Evolutionary conservation across 2,888 invertebrate species (phyloP).

Genomic region (Drosophila mettleri): DNA sequence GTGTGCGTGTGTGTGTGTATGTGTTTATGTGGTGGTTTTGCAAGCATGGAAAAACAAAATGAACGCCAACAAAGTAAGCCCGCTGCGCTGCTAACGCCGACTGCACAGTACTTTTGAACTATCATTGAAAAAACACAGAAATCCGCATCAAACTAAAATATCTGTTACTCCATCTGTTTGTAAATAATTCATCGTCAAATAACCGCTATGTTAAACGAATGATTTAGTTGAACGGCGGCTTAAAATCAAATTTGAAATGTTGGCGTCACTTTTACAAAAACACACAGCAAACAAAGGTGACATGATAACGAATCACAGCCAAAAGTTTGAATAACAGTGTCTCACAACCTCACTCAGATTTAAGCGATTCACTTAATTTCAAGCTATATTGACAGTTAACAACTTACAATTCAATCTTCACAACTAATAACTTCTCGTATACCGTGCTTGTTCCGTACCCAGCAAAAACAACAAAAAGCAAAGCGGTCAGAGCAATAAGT

Average conservation of each 20-base stretch:
- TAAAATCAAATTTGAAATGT: conserved; percentile 53
- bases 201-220: background rate
- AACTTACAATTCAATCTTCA: conserved; percentile 44
- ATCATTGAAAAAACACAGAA: conserved; percentile 16
- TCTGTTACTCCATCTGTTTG: background rate
- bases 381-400: background rate
- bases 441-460: conserved; percentile 25
- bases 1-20: conserved; percentile 13
- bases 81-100: conserved; percentile 61
- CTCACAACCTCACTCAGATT: background rate
- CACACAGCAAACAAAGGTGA: conserved; percentile 38
- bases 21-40: conserved; percentile 66
- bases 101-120: conserved; percentile 22
- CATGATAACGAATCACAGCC: background rate
- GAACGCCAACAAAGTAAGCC: conserved; percentile 71
- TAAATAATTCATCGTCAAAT: background rate
- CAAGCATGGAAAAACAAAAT: conserved; percentile 82
- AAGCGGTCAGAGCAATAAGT: conserved; percentile 36
- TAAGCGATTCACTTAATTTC: background rate
- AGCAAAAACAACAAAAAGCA: conserved; percentile 58
- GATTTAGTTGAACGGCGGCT: conserved; percentile 42
- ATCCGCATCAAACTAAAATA: background rate
- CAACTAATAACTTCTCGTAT: conserved; percentile 39
- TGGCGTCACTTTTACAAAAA: conserved; percentile 67
- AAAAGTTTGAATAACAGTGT: background rate